Base-by-base conservation (phyloP, 2,888 invertebrate species). In the Nesidiocoris tenuis region DNA sequence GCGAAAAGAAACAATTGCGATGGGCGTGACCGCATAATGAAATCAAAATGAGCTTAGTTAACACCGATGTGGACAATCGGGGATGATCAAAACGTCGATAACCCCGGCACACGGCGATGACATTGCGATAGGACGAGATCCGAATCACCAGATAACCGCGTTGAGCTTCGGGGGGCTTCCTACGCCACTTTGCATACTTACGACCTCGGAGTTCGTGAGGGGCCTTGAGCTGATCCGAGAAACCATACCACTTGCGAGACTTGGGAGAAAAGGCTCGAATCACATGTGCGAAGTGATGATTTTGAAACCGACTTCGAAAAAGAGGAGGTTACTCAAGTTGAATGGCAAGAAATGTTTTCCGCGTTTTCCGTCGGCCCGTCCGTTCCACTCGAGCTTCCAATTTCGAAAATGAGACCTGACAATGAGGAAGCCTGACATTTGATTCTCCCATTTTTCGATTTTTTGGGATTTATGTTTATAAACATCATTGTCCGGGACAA, bases 41-140 rank as follows among this genome's bases (percentile, higher is more conserved):
- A 59, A 59, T 21, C 59, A 61, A 19, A 61, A 23, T 24, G 25
- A 63, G 24, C 25, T 63, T 1, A 63, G 22, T 63, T 63, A 63
- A 63, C 63, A 63, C 23, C 12, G n/a, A 21, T 63, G 23, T 25
- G 16, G 25, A 22, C 63, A 25, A 23, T 23, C 7, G 19, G 61
- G 63, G 63, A 25, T 25, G 63, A 63, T 63, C n/a, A 63, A 12
- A 23, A 17, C 23, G 25, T 24, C 63, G 65, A 65, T 65, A 65
- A 65, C 65, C 65, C 39, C 65, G 21, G 65, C n/a, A n/a, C n/a
- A 54, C 65, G 16, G 39, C 54, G 65, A 65, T 65, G 65, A 65
- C 65, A 65, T 65, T 39, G 63, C 18, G 65, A 65, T 65, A 39
- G 18, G 65, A 54, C 39, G n/a, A 65, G 65, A 65, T 65, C 39